phyloP scores from a whole-genome alignment of 2,888 invertebrate genomes.

The Lepidochitona cinerea region DNA sequence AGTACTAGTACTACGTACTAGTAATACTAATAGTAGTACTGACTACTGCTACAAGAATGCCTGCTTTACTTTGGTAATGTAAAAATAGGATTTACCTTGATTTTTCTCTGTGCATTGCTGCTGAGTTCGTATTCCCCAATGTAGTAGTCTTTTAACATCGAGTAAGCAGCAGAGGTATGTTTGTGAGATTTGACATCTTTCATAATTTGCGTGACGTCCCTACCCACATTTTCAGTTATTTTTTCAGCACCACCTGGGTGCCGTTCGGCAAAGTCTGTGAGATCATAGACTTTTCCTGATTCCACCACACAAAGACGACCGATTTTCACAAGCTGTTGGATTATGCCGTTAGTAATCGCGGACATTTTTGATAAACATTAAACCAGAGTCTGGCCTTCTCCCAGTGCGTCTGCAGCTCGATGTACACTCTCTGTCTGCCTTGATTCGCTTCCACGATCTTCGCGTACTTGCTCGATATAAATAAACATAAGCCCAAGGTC shows the following conservation, averaged over 20 bases:
- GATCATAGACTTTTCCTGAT: constrained; percentile 53
- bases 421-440: too few species aligned
- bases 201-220: constrained; percentile 56
- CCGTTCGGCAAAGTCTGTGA: constrained; percentile 57
- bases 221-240: constrained; percentile 47
- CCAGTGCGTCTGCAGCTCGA: too few species aligned
- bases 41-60: neutral
- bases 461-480: too few species aligned
- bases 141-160: constrained; percentile 55
- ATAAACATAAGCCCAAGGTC: neutral
- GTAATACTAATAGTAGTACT: too few species aligned
- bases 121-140: constrained; percentile 38
- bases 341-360: neutral
- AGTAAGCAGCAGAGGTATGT: constrained; percentile 58
- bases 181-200: constrained; percentile 41
- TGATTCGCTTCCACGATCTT: too few species aligned
- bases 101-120: neutral
- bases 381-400: neutral
- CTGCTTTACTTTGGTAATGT: neutral
- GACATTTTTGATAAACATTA: neutral
- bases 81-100: too few species aligned
- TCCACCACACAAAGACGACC: constrained; percentile 43
- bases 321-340: constrained; percentile 29
- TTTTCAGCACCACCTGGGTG: constrained; percentile 60
- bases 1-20: too few species aligned